phyloP scores from a whole-genome alignment of 2,888 invertebrate genomes.

The Protonemura montana region DNA sequence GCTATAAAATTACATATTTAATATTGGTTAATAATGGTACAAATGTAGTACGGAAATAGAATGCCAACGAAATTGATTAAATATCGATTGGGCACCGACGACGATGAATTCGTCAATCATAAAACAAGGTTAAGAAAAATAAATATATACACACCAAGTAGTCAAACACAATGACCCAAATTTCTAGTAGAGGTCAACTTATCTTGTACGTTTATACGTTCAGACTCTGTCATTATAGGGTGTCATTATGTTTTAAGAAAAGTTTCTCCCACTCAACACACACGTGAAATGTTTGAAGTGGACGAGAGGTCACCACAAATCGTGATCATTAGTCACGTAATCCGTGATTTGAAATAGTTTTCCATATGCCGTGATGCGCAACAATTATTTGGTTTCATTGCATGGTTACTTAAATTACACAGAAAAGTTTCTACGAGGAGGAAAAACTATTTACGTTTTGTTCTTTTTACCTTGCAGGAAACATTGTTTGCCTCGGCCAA shows the following conservation, averaged over 20 bases:
- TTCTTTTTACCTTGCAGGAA: background rate
- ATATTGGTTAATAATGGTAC: no score
- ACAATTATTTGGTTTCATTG: conserved; percentile 20
- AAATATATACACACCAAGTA: no score
- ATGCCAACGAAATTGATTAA: no score
- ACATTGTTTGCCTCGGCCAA: background rate
- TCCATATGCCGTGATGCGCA: conserved; percentile 29
- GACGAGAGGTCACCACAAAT: background rate
- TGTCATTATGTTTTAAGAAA: background rate
- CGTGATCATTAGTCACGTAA: conserved; percentile 32
- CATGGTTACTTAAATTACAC: background rate
- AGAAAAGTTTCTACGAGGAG: background rate
- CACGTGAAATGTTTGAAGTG: background rate
- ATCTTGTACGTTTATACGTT: no score
- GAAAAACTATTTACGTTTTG: background rate
- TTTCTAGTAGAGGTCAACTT: no score
- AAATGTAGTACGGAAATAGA: no score
- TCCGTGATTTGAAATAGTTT: conserved; percentile 34
- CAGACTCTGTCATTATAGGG: no score
- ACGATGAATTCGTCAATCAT: no score
- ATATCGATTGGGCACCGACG: no score
- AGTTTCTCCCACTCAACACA: background rate
- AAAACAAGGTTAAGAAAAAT: no score
- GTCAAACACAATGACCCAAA: no score
- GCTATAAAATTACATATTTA: no score